These are phyloP conservation scores for Puma concolor DNA, from an alignment of 2,113 vertebrate species.

Conservation along the genomic window DNA sequence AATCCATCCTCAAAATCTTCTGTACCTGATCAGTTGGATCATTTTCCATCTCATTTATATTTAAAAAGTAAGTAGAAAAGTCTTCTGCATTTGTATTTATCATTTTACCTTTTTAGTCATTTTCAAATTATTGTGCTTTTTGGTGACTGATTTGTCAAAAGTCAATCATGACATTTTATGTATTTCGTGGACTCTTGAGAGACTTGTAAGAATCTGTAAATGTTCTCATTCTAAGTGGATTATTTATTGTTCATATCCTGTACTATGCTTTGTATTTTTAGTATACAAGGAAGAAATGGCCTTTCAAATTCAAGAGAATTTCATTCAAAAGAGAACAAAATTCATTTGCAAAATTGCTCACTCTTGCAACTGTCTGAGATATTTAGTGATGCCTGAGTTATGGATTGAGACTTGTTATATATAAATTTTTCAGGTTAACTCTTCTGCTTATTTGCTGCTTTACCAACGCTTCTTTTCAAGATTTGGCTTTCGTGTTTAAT, in stretches of 20 bases:
- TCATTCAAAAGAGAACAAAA: constrained; percentile 18
- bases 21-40: constrained; percentile 74
- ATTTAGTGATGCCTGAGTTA: neutral
- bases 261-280: neutral
- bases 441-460: neutral
- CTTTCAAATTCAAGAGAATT: constrained; percentile 37
- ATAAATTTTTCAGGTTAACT: neutral
- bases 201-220: neutral
- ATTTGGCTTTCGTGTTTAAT: constrained; percentile 1
- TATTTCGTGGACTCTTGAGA: neutral
- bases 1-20: constrained; percentile 74
- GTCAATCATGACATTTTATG: neutral
- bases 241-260: neutral
- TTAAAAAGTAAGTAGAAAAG: constrained; percentile 86
- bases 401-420: neutral
- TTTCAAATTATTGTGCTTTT: constrained; percentile 42
- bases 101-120: constrained; percentile 25
- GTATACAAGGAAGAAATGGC: neutral
- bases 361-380: neutral
- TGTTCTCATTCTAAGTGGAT: neutral
- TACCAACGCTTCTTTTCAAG: neutral
- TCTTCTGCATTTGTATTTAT: neutral
- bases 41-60: constrained; percentile 76
- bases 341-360: neutral
- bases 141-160: neutral